phyloP scores from a whole-genome alignment of 2,797 vertebrate species.

The Sebastes umbrosus region DNA sequence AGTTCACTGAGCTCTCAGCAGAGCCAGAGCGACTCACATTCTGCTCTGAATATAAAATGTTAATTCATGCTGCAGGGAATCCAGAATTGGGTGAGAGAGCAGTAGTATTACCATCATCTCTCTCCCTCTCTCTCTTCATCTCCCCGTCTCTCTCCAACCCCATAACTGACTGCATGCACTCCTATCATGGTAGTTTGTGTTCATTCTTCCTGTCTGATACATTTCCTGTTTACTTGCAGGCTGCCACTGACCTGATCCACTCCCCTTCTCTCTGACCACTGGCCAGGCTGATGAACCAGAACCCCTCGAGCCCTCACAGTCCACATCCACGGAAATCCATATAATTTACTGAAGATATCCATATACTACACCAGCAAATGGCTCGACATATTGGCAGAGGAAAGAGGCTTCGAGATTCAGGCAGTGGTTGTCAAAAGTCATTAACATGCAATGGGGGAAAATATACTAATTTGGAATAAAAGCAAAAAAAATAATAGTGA shows the following conservation, averaged over 20 bases:
- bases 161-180: conserved; percentile 44
- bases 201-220: conserved; percentile 41
- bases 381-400: conserved; percentile 17
- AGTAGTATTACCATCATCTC: conserved; percentile 51
- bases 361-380: conserved; percentile 44
- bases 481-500: conserved; percentile 43
- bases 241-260: conserved; percentile 35
- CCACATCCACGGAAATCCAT: conserved; percentile 48
- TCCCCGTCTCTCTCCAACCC: conserved; percentile 28
- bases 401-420: conserved; percentile 28
- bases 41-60: conserved; percentile 81
- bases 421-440: conserved; percentile 70
- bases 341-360: conserved; percentile 64
- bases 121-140: conserved; percentile 32
- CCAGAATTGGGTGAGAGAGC: conserved; percentile 72
- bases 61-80: conserved; percentile 80
- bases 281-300: conserved; percentile 49
- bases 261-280: conserved; percentile 31
- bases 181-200: conserved; percentile 44
- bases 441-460: conserved; percentile 62
- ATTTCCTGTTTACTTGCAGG: conserved; percentile 50
- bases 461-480: conserved; percentile 71
- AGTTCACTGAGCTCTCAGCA: conserved; percentile 75
- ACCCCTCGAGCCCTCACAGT: conserved; percentile 28
- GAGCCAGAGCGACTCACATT: conserved; percentile 71